Base-by-base conservation (phyloP, 2,797 vertebrate species). In the Mareca strepera region DNA sequence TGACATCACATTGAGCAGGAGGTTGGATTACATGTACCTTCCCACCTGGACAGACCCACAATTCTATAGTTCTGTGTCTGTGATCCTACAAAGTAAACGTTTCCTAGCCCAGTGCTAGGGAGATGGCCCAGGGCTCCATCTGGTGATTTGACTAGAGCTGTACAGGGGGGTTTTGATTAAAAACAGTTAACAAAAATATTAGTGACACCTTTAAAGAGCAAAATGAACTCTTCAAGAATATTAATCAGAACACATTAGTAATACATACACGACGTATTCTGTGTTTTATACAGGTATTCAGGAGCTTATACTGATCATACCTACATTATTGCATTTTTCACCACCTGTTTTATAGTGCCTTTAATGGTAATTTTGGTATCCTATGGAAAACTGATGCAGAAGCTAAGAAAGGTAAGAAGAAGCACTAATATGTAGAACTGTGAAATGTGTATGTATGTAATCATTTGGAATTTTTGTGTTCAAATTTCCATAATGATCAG, bases 321-420 rank as follows among this genome's bases (percentile, higher is more conserved):
- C 6, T 99, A 98, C 96, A 99, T 99, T 92, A 98, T 99, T 86
- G 98, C 98, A 2, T 98, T 99, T 97, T 98, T 99, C 82, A 60
- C 70, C 69, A 99, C 98, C 77, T 99, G 99, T 64, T 99, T 99
- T 92, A 97, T 99, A 86, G 93, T 99, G 75, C 99, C 99, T 35
- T 98, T 99, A 9, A 93, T 97, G 37, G 94, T 99, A 63, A 99
- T 99, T 92, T 98, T 99, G 94, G 97, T 98, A 80, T 99, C 99
- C 92, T 99, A 99, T 69, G 98, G 98, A 76, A 99, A 99, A 96
- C 95, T 99, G 59, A 98, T 99, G 94, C 95, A 26, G 94, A 99
- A 99, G 91, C 98, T 99, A 82, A 98, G 96, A 94, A 98, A 99
- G 98, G 99, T 99, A 92, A 91, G 94, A 94, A 66, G 21, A 5